phyloP scores from a whole-genome alignment of 1,140 invertebrate genomes.

The Pseudomyrmex concolor region DNA sequence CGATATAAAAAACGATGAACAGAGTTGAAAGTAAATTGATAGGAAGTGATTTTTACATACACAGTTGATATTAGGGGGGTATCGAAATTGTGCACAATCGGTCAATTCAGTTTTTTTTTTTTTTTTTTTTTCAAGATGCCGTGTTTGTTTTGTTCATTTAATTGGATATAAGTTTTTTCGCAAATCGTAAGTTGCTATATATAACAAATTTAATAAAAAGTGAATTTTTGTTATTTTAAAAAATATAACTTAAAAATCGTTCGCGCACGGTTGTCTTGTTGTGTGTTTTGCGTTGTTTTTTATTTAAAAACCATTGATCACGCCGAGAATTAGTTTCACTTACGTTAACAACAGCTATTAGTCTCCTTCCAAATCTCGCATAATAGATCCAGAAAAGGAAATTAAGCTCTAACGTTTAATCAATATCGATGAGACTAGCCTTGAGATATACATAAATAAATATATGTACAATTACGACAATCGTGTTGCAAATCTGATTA shows the following conservation, averaged over 20 bases:
- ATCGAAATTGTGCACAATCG: constrained; percentile 42
- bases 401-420: neutral
- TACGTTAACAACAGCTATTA: constrained; percentile 13
- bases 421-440: constrained; percentile 25
- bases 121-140: constrained; percentile 24
- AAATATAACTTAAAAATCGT: constrained; percentile 34
- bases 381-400: neutral
- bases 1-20: no score
- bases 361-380: neutral
- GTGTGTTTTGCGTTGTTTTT: neutral
- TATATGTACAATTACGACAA: constrained; percentile 14
- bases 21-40: no score
- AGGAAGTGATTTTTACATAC: neutral
- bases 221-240: constrained; percentile 15
- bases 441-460: constrained; percentile 17
- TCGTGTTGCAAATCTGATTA: neutral
- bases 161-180: constrained; percentile 15
- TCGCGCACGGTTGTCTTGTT: neutral
- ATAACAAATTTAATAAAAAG: constrained; percentile 59
- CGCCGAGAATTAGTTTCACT: constrained; percentile 22
- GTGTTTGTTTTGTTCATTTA: neutral
- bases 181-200: neutral
- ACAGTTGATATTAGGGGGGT: constrained; percentile 29
- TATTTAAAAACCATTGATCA: constrained; percentile 40
- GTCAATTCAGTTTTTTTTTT: constrained; percentile 26